A percentile compares a stretch with the other conserved stretches of the same genome.
phyloP scores from a whole-genome alignment of 1,140 invertebrate genomes.

The Halesus radiatus region DNA sequence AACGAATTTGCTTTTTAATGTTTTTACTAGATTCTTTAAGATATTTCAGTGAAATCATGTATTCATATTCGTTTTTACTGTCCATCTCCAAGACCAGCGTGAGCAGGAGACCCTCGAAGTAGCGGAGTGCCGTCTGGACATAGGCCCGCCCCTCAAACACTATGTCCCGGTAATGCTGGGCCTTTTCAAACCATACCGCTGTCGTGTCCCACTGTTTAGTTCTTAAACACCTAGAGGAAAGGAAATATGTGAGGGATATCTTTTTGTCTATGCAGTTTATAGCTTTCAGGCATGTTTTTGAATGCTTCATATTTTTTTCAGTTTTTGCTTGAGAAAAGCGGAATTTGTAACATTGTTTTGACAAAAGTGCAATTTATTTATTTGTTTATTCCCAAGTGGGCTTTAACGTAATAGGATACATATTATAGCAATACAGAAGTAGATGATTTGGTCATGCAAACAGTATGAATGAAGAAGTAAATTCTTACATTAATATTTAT shows the following conservation, averaged over 20 bases:
- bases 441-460: no score
- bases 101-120: constrained; percentile 65
- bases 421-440: no score
- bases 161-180: neutral
- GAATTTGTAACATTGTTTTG: no score
- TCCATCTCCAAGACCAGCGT: constrained; percentile 62
- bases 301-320: no score
- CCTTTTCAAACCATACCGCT: neutral
- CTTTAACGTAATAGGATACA: no score
- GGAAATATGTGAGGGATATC: neutral
- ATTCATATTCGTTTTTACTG: constrained; percentile 17
- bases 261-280: no score
- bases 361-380: no score
- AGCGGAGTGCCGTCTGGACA: constrained; percentile 61
- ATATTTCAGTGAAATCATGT: neutral
- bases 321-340: no score
- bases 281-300: no score
- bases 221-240: constrained; percentile 55
- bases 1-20: neutral
- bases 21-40: constrained; percentile 47
- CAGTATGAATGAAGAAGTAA: no score
- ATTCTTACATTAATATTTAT: no score
- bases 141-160: constrained; percentile 56
- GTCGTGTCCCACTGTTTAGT: constrained; percentile 63
- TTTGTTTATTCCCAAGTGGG: no score